A percentile compares a stretch with the other conserved stretches of the same genome.
These are phyloP conservation scores for Lynx canadensis DNA, from an alignment of 2,113 vertebrate genomes.

Conservation along the genomic window DNA sequence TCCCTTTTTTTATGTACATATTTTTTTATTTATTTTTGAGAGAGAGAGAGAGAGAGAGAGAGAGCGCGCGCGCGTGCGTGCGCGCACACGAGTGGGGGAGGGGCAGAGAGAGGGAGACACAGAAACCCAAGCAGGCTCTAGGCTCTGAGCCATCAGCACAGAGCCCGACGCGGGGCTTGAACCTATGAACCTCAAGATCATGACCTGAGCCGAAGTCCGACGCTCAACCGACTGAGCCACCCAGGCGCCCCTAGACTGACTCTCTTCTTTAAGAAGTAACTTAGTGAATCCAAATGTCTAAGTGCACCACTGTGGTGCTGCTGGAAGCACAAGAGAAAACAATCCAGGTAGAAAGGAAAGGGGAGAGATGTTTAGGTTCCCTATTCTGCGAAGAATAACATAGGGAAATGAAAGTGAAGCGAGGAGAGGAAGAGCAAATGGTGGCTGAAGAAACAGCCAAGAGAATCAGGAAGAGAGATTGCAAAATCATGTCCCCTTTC, in stretches of 20 bases:
- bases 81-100: too few relatives aligned
- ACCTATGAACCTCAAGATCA: too few relatives aligned
- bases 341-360: constrained; percentile 13
- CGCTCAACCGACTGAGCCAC: too few relatives aligned
- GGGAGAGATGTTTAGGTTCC: background rate
- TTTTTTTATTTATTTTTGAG: too few relatives aligned
- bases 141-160: too few relatives aligned
- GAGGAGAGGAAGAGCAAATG: constrained; percentile 42
- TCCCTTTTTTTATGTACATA: background rate
- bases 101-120: too few relatives aligned
- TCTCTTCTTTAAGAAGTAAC: constrained; percentile 39
- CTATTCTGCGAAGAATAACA: constrained; percentile 39
- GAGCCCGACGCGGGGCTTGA: too few relatives aligned
- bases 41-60: too few relatives aligned
- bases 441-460: constrained; percentile 45
- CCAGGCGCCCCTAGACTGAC: background rate
- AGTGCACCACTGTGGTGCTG: background rate
- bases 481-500: background rate
- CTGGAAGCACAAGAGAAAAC: background rate
- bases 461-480: constrained; percentile 61
- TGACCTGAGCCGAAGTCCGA: too few relatives aligned
- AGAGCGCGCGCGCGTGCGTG: too few relatives aligned
- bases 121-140: too few relatives aligned
- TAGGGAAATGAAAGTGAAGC: constrained; percentile 64
- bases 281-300: background rate